These are phyloP conservation scores for Microtus ochrogaster DNA, from an alignment of 2,113 vertebrate genomes.

Conservation along the genomic window DNA sequence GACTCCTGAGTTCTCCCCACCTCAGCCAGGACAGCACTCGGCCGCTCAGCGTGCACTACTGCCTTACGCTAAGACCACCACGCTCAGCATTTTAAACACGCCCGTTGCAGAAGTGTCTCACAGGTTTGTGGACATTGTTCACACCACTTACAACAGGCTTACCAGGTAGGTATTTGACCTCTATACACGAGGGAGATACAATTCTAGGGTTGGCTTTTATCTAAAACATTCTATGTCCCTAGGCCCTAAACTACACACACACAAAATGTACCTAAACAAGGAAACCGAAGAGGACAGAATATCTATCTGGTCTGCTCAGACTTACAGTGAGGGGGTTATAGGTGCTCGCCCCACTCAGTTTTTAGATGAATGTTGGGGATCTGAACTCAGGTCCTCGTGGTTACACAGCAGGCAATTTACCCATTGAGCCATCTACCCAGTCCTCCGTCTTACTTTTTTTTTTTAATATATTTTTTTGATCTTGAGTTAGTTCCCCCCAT, in stretches of 20 bases:
- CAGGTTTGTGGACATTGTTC: background rate
- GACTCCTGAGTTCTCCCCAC: background rate
- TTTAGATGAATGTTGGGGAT: background rate
- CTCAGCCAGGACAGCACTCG: background rate
- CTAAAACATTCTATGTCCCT: background rate
- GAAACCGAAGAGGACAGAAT: background rate
- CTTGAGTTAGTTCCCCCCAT: conserved; percentile 25
- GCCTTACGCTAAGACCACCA: background rate
- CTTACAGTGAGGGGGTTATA: background rate
- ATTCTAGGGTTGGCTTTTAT: background rate
- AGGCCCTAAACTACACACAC: background rate
- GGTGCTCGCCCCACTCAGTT: background rate
- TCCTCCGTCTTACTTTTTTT: background rate
- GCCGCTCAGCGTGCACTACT: background rate
- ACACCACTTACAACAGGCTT: background rate
- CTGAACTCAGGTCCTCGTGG: background rate
- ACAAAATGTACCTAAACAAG: background rate
- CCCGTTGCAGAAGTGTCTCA: background rate
- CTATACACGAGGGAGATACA: background rate
- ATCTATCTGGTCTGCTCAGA: background rate
- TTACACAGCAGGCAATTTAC: too few species aligned
- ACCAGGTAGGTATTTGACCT: background rate
- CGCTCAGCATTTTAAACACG: background rate
- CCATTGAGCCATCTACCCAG: background rate
- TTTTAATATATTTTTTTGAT: background rate